Conservation (phyloP, 92 coral and sea anemone genomes). For the Phenganax marumi region DNA sequence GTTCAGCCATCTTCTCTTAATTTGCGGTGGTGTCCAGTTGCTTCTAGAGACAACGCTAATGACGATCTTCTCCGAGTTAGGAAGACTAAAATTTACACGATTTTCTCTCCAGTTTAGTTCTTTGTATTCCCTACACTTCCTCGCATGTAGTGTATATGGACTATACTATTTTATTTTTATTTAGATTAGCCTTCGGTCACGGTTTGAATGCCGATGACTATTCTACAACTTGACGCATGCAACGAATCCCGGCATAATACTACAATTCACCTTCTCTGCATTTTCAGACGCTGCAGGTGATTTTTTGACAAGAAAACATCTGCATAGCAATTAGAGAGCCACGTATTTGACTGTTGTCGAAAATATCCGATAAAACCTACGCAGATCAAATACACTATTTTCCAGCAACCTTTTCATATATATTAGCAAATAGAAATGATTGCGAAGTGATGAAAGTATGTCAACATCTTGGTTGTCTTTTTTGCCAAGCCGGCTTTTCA, state of each 20-base stretch:
- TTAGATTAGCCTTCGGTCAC: background rate
- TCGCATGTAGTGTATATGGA: too few relatives aligned
- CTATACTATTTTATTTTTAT: background rate
- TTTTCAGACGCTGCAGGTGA: constrained; percentile 18
- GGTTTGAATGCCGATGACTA: background rate
- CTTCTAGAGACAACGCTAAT: background rate
- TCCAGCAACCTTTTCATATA: too few relatives aligned
- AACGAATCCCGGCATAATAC: background rate
- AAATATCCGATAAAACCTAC: constrained; percentile 7
- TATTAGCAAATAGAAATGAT: too few relatives aligned
- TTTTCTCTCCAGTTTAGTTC: too few relatives aligned
- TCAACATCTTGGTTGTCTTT: too few relatives aligned
- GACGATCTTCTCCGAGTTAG: background rate
- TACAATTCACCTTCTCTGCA: constrained; percentile 6
- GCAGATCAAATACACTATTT: background rate
- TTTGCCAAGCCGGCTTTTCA: too few relatives aligned
- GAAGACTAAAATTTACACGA: background rate
- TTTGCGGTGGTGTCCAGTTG: background rate
- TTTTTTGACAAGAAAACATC: constrained; percentile 21
- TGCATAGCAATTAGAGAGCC: constrained; percentile 10
- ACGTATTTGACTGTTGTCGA: background rate
- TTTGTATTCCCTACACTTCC: too few relatives aligned
- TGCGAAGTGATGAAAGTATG: too few relatives aligned
- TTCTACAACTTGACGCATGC: background rate
- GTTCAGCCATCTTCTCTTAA: background rate